phyloP scores from a whole-genome alignment of 2,797 vertebrate species.

The Lepus townsendii region DNA sequence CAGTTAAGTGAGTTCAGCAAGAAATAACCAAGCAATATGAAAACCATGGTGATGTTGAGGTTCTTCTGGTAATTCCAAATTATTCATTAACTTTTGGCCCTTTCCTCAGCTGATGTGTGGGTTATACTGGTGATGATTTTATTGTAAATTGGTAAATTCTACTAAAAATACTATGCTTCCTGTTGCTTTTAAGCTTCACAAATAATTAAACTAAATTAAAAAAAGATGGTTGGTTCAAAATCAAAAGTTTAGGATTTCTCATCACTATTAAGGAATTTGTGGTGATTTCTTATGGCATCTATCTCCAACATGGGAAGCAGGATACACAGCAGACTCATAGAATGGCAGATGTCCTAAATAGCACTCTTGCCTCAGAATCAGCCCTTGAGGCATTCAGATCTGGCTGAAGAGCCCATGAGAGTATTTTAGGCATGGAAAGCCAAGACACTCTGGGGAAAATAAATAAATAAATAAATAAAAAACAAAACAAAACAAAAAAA shows the following conservation, averaged over 20 bases:
- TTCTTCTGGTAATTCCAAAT: conserved; percentile 47
- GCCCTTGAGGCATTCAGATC: too few species aligned
- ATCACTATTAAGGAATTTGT: conserved; percentile 41
- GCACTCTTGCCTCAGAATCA: too few species aligned
- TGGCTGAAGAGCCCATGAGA: too few species aligned
- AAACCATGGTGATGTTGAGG: conserved; percentile 46
- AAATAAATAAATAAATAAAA: too few species aligned
- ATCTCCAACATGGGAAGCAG: too few species aligned
- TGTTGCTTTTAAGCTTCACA: conserved; percentile 53
- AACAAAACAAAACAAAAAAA: too few species aligned
- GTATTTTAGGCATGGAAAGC: too few species aligned
- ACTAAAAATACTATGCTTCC: neutral
- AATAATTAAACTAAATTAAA: neutral
- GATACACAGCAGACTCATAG: too few species aligned
- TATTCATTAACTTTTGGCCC: conserved; percentile 50
- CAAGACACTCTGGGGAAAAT: too few species aligned
- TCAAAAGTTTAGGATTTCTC: conserved; percentile 53
- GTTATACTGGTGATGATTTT: neutral
- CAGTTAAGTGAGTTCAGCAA: conserved; percentile 60
- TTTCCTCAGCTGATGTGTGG: neutral
- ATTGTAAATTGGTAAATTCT: conserved; percentile 53
- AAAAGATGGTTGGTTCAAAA: neutral
- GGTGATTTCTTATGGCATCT: neutral
- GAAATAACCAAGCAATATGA: conserved; percentile 55
- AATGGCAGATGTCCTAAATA: too few species aligned